Percentiles rank a stretch among this genome's conserved stretches.
Evolutionary conservation across 2,888 invertebrate genomes (phyloP).

Genomic region (Miltochrista miniata): DNA sequence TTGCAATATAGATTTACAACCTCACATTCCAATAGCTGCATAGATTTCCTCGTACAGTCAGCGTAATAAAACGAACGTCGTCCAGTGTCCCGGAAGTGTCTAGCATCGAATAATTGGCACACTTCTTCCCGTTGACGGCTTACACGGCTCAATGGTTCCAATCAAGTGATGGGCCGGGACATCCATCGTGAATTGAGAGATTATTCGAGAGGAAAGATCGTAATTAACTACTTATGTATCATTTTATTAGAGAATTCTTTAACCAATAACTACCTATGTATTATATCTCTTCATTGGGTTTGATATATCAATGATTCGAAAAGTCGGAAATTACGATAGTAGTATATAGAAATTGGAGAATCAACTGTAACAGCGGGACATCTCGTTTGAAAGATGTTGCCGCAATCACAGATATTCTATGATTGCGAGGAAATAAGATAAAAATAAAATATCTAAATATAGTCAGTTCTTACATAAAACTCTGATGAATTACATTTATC

Average conservation of each 20-base stretch:
- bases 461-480: too few species aligned
- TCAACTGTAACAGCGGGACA: too few species aligned
- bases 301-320: too few species aligned
- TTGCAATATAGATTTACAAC: too few species aligned
- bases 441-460: too few species aligned
- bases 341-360: too few species aligned
- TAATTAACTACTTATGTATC: slow-evolving; percentile 30
- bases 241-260: slow-evolving; percentile 5
- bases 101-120: slow-evolving; percentile 56
- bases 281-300: too few species aligned
- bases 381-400: not conserved
- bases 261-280: too few species aligned
- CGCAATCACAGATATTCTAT: too few species aligned
- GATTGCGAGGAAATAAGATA: too few species aligned
- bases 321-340: too few species aligned
- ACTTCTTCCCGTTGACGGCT: slow-evolving; percentile 51
- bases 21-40: not conserved
- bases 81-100: slow-evolving; percentile 39
- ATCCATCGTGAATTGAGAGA: slow-evolving; percentile 40
- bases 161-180: slow-evolving; percentile 43
- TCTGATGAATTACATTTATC: too few species aligned
- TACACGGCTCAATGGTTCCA: slow-evolving; percentile 41
- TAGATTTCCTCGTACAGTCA: not conserved
- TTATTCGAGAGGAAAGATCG: slow-evolving; percentile 37
- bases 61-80: not conserved